Evolutionary conservation across 2,888 invertebrate species (phyloP), one percentile per base, ranked within the genome.

Genomic region (Drosophila suboccidentalis): DNA sequence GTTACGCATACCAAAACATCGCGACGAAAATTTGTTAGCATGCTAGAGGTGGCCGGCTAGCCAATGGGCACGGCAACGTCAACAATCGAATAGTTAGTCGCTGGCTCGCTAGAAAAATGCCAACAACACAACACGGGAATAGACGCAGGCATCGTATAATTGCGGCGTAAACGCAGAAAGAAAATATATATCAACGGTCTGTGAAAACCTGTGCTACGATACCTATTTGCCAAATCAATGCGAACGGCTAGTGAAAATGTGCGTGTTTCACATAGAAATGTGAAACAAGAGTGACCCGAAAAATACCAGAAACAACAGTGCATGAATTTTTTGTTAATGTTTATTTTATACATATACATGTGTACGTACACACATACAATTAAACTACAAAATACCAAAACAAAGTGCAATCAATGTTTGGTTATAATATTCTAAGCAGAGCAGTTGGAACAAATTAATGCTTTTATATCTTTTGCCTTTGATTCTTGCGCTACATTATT

Each of bases 21-120:
- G 54, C 58, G 44, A 29, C 74, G 75, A 78, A 72, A 75, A 73
- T 73, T 59, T 71, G 61, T 67, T 77, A 62, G 50, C 54, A 75
- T 68, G 78, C 75, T 78, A 75, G 75, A 53, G 75, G 22, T 78
- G 78, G 75, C 22, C 69, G 60, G 58, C 38, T 26, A 19, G 46
- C 1, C 8, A 8, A 36, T 74, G 57, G 74, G 78, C 74, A 47
- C 46, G 78, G 60, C 64, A 69, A 53, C 34, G 69, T 57, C 64
- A 69, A 53, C 38, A 74, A 77, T 75, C 78, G 75, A 46, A 41
- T 53, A 38, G 74, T 62, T 66, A 75, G 78, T 76, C 65, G 46
- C 59, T 67, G 71, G 71, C 79, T 79, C 63, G 39, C 76, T 78
- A 78, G 74, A 75, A 87, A 84, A 86, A 82, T 87, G 83, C 83